Base-by-base conservation (phyloP, 2,888 invertebrate genomes). In the Formica aserva region DNA sequence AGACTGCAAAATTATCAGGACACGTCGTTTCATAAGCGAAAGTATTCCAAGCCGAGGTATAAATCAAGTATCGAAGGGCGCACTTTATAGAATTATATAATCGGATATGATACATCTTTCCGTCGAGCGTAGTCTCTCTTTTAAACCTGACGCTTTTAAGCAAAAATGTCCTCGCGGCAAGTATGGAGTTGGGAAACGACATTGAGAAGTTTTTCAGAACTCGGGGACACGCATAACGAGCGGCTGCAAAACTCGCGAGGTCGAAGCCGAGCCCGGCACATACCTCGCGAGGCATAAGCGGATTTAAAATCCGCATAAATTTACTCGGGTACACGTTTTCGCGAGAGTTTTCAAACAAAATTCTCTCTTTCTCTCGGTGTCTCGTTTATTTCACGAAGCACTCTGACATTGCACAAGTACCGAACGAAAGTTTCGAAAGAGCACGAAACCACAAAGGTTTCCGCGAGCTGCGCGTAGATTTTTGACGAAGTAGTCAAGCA, bases 291-390 rank as follows among this genome's bases (percentile, higher is more conserved):
- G 71, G 72, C 72, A 80, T 80, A 80, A 80, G 78, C 78, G 72
- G 78, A 80, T 80, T 80, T 80, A 80, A 80, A 80, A 72, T 80
- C 72, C 72, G 78, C 78, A 80, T 80, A 80, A 71, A 80, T 80
- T 71, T 80, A 38, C 78, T 45, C 35, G 18, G 71, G 60, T 78
- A n/a, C 45, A 29, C 71, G 71, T 60, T 72, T 80, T 45, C 35
- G 35, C 45, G 45, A 38, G 78, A 80, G 48, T 80, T 80, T 80
- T 80, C 72, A 80, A 80, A 80, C 78, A 80, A 80, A 45, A 48
- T 15, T 15, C 65, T 18, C 41, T 13, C 29, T 66, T 15, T 48
- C 18, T 22, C 41, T 9, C 67, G 22, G 57, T 41, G 15, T 35
- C 72, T 60, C 71, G 71, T 72, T 80, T 80, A 80, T 80, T 72